phyloP scores from a whole-genome alignment of 2,113 vertebrate species.

The Peromyscus polionotus region DNA sequence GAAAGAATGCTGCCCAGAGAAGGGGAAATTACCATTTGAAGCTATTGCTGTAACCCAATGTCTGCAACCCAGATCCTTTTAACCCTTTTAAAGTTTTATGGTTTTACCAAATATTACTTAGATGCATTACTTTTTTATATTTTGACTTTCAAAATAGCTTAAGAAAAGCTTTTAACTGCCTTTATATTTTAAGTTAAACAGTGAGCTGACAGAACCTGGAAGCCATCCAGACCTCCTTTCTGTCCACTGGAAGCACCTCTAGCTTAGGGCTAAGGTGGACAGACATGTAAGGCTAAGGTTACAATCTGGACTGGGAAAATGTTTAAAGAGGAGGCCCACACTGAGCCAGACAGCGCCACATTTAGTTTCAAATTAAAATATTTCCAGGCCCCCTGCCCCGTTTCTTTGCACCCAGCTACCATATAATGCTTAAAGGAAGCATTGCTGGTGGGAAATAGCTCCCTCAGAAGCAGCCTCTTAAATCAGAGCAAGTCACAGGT shows the following conservation, averaged over 20 bases:
- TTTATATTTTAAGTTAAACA: slow-evolving; percentile 14
- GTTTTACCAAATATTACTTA: slow-evolving; percentile 39
- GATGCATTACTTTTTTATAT: slow-evolving; percentile 28
- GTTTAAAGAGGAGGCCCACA: background rate
- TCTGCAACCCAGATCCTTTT: background rate
- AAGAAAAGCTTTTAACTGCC: background rate
- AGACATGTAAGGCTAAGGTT: background rate
- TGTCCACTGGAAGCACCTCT: background rate
- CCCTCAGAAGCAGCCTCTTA: background rate
- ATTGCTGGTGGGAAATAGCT: slow-evolving; percentile 6
- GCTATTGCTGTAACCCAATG: background rate
- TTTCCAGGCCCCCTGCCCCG: background rate
- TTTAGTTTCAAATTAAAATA: slow-evolving; percentile 51
- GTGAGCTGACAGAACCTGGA: background rate
- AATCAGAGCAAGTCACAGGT: slow-evolving; percentile 36
- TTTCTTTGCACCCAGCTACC: slow-evolving; percentile 12
- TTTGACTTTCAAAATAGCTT: background rate
- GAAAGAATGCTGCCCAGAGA: background rate
- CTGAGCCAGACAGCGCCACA: background rate
- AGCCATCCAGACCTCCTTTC: background rate
- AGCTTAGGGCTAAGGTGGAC: background rate
- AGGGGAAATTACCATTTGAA: slow-evolving; percentile 35
- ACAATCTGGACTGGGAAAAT: background rate
- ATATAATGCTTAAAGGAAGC: slow-evolving; percentile 19
- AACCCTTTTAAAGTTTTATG: slow-evolving; percentile 18